phyloP scores from a whole-genome alignment of 2,888 invertebrate genomes.

The Automeris io region DNA sequence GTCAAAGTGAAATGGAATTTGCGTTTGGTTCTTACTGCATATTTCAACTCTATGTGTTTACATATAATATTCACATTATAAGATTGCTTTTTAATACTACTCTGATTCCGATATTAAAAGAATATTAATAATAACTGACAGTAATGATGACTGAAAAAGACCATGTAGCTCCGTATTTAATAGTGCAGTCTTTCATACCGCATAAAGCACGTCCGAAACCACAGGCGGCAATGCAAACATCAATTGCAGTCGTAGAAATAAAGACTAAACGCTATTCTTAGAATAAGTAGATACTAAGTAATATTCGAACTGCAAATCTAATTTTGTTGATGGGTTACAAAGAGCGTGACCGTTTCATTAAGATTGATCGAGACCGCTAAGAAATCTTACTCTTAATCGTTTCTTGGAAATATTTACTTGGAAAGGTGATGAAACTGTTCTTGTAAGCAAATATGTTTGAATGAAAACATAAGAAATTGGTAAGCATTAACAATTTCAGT shows the following conservation, averaged over 20 bases:
- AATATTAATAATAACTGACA: too few species aligned
- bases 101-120: too few species aligned
- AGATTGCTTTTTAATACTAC: too few species aligned
- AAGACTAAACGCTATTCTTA: slow-evolving; percentile 2
- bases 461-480: too few species aligned
- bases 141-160: too few species aligned
- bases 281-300: neutral
- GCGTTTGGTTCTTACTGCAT: too few species aligned
- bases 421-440: too few species aligned
- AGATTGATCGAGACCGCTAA: slow-evolving; percentile 1
- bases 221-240: slow-evolving; percentile 3
- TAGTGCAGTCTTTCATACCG: slow-evolving; percentile 1
- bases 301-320: slow-evolving; percentile 3
- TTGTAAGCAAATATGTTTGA: too few species aligned
- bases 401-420: neutral
- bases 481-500: too few species aligned
- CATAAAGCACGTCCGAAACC: slow-evolving; percentile 6
- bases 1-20: too few species aligned
- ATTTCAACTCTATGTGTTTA: too few species aligned
- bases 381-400: neutral
- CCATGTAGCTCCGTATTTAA: slow-evolving; percentile 2
- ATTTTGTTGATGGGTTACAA: slow-evolving; percentile 2
- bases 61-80: too few species aligned
- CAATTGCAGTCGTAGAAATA: neutral
- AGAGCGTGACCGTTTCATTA: slow-evolving; percentile 10